phyloP scores from a whole-genome alignment of 2,113 vertebrate genomes.

The Ophthalmolycus amberensis region DNA sequence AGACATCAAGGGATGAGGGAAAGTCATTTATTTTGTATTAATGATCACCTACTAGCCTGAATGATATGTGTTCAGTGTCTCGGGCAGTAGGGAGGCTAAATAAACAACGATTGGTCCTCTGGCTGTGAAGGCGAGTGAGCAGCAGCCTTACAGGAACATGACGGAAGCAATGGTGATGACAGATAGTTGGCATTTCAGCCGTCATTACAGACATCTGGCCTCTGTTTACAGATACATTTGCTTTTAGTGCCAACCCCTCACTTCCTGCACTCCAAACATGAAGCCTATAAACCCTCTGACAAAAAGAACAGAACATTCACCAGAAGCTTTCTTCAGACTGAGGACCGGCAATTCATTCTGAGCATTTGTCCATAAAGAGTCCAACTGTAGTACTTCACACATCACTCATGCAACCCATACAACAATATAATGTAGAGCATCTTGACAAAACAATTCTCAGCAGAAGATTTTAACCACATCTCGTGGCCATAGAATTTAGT shows the following conservation, averaged over 20 bases:
- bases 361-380: background rate
- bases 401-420: background rate
- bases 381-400: background rate
- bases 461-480: too few species aligned
- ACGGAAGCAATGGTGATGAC: constrained; percentile 12
- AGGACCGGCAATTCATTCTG: background rate
- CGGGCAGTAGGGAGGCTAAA: background rate
- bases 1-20: background rate
- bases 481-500: too few species aligned
- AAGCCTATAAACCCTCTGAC: constrained; percentile 27
- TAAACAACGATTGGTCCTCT: constrained; percentile 4
- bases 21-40: background rate
- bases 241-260: constrained; percentile 31
- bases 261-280: constrained; percentile 14
- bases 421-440: background rate
- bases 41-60: background rate
- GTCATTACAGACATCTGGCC: constrained; percentile 43
- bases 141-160: constrained; percentile 11
- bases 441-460: background rate
- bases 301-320: background rate
- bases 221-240: constrained; percentile 33
- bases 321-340: background rate
- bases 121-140: background rate
- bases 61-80: background rate
- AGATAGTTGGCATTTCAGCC: constrained; percentile 47